Evolutionary conservation across 2,113 vertebrate species (phyloP), one percentile per base, ranked within the genome.

Genomic region (Bubo blakistoni): DNA sequence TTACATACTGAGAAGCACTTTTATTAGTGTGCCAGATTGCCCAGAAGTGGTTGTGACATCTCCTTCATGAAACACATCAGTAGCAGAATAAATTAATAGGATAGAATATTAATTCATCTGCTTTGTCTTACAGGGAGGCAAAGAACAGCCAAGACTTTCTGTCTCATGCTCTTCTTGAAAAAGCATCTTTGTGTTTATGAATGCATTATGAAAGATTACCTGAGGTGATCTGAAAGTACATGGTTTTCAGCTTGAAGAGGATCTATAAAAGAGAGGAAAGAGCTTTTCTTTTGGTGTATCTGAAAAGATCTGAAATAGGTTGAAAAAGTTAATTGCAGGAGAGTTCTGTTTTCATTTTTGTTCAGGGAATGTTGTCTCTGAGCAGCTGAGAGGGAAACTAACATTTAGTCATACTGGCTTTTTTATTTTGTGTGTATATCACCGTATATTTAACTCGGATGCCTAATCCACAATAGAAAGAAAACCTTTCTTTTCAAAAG

Each of bases 161-260:
- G 32, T 88, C 54, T 83, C 70, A 59, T 95, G 49, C 44, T 84
- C 16, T 91, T 66, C 12, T 46, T 92, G 89, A 26, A 82, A 95
- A 94, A 91, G 66, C 58, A 69, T 95, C 77, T 94, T 82, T 82
- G 89, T 76, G 59, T 84, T 94, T 82, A 26, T 76, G 58, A 81
- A 66, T 85, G 63, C 58, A 22, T 94, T 95, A 91, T 73, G 51
- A 66, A 86, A 70, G 89, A 73, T 79, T 82, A 87, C 73, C 74
- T 72, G 55, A 84, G 88, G 66, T 96, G 81, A 65, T 91, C 54
- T 87, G 73, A 40, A 69, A 91, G 57, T 89, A 87, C 88, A 36
- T 44, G 89, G 18, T n/a, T 95, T 94, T 91, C 2, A 2, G 54
- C 86, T 88, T 92, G 78, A 89, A 57, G 74, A 32, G 44, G 38